Base-by-base conservation (phyloP, 2,888 invertebrate species). In the Dicycla oo region DNA sequence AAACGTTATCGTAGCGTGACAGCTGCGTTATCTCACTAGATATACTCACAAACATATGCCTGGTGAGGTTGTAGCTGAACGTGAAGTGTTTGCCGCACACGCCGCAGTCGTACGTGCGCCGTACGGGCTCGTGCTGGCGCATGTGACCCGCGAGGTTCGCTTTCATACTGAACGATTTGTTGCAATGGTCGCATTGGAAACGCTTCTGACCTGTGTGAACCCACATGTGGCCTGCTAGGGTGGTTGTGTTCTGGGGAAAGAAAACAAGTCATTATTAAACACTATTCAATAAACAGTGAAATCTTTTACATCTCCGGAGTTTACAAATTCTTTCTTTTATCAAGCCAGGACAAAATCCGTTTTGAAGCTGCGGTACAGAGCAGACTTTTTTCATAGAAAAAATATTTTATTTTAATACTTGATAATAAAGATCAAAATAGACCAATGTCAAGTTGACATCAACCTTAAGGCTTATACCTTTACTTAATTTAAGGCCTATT, bases 41-140 rank as follows among this genome's bases (percentile, higher is more conserved):
- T 51, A 45, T 47, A 71, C 81, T 83, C 13, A 81, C 81, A 75
- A 80, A 80, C 81, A 80, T 72, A 30, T 81, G 81, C 10, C 80
- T 54, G 0, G 51, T 75, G 11, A 54, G 65, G 23, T 83, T 81
- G 8, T 30, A 47, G 0, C 47, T 34, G 43, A 67, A 75, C 0
- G 56, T 15, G 7, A 83, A 83, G 2, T 34, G 43, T 18, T 81
- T 81, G 0, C 80, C 83, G 18, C 81, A 81, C 0, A 80, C 56
- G 3, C n/a, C 34, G 1, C 81, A 81, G 11, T 34, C 66, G 51
- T 38, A 75, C 7, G 26, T 43, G 0, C 18, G 54, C 0, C 63
- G 45, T 0, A 47, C 34, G 2, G 34, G 5, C 6, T 57, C 66
- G 7, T 80, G 81, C 2, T 62, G 38, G 0, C n/a, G 26, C 75